Conservation (phyloP, 2,888 invertebrate species). For the Drosophila quasianomalipes region DNA sequence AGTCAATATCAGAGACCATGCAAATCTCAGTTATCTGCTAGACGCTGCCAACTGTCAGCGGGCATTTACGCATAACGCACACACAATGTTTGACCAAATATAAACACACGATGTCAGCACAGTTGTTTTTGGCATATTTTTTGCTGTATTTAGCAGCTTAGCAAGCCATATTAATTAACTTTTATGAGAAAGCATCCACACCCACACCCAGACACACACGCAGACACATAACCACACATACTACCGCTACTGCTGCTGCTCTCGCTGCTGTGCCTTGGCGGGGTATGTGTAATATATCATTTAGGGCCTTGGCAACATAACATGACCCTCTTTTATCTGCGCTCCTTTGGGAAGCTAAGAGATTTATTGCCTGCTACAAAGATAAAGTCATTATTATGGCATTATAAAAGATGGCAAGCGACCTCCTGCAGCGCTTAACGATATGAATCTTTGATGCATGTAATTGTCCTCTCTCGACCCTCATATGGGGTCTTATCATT, state of each 20-base stretch:
- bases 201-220: conserved; percentile 1
- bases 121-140: conserved; percentile 52
- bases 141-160: conserved; percentile 71
- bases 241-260: neutral
- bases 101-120: conserved; percentile 51
- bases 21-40: conserved; percentile 16
- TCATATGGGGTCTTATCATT: conserved; percentile 48
- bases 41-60: conserved; percentile 50
- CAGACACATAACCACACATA: conserved; percentile 8
- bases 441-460: conserved; percentile 81
- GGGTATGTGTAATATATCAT: conserved; percentile 76
- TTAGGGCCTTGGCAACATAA: conserved; percentile 56
- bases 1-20: conserved; percentile 1
- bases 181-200: conserved; percentile 60
- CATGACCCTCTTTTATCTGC: conserved; percentile 50
- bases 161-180: conserved; percentile 76
- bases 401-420: conserved; percentile 71
- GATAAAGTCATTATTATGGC: conserved; percentile 80
- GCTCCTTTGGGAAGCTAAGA: conserved; percentile 61
- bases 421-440: conserved; percentile 70
- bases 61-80: conserved; percentile 45
- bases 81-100: conserved; percentile 42
- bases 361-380: conserved; percentile 79
- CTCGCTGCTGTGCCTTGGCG: neutral
- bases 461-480: conserved; percentile 67